Percentiles rank a stretch among this genome's conserved stretches.
Conservation (phyloP, 1,140 invertebrate genomes). For the Drosophila sp. region DNA sequence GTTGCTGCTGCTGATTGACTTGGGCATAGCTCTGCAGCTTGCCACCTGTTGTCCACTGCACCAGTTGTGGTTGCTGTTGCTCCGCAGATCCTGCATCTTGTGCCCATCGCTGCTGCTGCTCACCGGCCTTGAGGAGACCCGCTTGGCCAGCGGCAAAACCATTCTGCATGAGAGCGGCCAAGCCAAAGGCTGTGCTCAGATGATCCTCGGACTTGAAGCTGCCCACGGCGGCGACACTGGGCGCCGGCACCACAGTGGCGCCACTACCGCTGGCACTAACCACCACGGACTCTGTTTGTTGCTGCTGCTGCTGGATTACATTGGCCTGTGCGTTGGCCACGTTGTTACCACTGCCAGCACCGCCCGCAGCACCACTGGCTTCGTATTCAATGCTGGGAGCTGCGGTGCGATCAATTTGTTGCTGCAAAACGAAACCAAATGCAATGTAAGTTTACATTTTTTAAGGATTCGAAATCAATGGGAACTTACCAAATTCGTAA, state of each 20-base stretch:
- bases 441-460: too few species aligned
- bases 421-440: conserved; percentile 32
- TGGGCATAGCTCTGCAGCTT: conserved; percentile 77
- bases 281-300: conserved; percentile 72
- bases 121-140: conserved; percentile 73
- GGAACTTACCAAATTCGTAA: conserved; percentile 83
- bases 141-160: conserved; percentile 87
- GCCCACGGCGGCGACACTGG: conserved; percentile 62
- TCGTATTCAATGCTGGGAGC: conserved; percentile 84
- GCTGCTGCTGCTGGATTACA: conserved; percentile 75
- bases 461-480: too few species aligned
- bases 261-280: conserved; percentile 69
- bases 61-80: conserved; percentile 67
- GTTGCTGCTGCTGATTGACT: conserved; percentile 71
- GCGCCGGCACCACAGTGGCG: conserved; percentile 69
- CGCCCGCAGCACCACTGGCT: conserved; percentile 55
- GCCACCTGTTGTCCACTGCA: conserved; percentile 78
- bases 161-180: conserved; percentile 90
- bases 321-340: conserved; percentile 67
- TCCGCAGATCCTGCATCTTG: conserved; percentile 56
- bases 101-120: conserved; percentile 65
- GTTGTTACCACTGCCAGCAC: conserved; percentile 54
- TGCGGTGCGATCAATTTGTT: conserved; percentile 81
- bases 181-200: conserved; percentile 88
- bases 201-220: conserved; percentile 88